phyloP scores from a whole-genome alignment of 1,140 invertebrate species.

The Venturia canescens region DNA sequence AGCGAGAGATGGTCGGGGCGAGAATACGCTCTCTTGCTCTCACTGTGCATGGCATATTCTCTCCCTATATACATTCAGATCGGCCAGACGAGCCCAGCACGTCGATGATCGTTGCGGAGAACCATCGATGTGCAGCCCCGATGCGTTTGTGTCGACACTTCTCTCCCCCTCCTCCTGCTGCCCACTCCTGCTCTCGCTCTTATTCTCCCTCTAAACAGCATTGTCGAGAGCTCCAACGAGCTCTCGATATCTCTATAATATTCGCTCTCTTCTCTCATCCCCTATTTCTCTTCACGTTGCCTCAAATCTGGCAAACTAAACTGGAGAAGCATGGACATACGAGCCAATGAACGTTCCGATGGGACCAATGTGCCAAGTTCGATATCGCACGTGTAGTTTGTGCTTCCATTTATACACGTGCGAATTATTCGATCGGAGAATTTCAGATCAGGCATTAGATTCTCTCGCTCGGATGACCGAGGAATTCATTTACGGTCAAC shows the following conservation, averaged over 20 bases:
- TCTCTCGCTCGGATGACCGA: background rate
- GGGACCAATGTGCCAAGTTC: background rate
- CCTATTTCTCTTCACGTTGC: constrained; percentile 1
- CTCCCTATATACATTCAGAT: constrained; percentile 20
- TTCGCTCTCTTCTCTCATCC: constrained; percentile 14
- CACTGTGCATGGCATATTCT: constrained; percentile 18
- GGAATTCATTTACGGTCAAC: too few relatives aligned
- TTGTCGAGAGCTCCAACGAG: constrained; percentile 35
- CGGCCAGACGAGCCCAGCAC: constrained; percentile 3
- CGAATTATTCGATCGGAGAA: background rate
- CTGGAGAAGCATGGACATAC: constrained; percentile 15
- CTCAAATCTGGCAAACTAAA: constrained; percentile 9
- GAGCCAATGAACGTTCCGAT: constrained; percentile 20
- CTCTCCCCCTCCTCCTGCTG: background rate
- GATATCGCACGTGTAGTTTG: constrained; percentile 4
- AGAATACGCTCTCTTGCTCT: constrained; percentile 13
- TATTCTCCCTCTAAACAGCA: constrained; percentile 36
- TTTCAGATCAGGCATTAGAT: background rate
- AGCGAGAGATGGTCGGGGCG: constrained; percentile 28
- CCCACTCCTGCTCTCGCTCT: background rate
- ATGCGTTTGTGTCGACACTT: constrained; percentile 45
- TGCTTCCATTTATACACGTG: background rate
- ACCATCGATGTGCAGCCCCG: constrained; percentile 41
- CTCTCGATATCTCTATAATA: constrained; percentile 32
- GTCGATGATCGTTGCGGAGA: constrained; percentile 31